Percentiles rank a stretch among this genome's conserved stretches.
phyloP scores from a whole-genome alignment of 2,888 invertebrate genomes.

The Dorcus hopei region DNA sequence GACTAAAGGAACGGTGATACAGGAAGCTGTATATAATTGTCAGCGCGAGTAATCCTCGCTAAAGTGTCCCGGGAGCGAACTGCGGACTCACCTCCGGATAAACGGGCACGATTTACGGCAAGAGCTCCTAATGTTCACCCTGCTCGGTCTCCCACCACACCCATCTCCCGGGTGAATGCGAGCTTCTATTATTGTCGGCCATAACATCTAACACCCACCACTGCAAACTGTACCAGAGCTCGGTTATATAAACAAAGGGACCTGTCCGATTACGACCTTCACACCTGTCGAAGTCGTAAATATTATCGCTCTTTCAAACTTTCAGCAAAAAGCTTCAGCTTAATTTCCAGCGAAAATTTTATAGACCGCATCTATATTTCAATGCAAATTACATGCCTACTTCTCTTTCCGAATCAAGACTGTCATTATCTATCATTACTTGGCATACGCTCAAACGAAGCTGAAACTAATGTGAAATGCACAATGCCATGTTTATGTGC shows the following conservation, averaged over 20 bases:
- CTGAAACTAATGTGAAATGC: no score
- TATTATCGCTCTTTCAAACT: background rate
- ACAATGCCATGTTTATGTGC: no score
- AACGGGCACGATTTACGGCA: conserved; percentile 58
- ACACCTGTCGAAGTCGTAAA: background rate
- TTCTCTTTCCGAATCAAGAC: no score
- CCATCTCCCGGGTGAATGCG: conserved; percentile 17
- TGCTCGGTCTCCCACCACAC: conserved; percentile 3
- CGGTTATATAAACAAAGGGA: conserved; percentile 18
- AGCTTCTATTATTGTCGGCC: conserved; percentile 23
- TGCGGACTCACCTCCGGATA: conserved; percentile 55
- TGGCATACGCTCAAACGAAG: no score
- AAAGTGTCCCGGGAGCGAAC: conserved; percentile 55
- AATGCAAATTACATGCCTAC: no score
- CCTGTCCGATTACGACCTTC: background rate
- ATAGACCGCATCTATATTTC: no score
- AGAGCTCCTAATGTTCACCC: conserved; percentile 1
- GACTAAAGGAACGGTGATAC: conserved; percentile 23
- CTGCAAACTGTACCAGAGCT: conserved; percentile 16
- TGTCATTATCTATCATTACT: no score
- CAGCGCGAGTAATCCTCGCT: conserved; percentile 56
- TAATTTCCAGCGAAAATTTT: background rate
- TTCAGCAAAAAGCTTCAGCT: background rate
- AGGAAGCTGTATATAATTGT: conserved; percentile 52
- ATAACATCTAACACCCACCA: conserved; percentile 19